These are phyloP conservation scores for Antechinus flavipes DNA, from an alignment of 2,113 vertebrate species.

Conservation along the genomic window DNA sequence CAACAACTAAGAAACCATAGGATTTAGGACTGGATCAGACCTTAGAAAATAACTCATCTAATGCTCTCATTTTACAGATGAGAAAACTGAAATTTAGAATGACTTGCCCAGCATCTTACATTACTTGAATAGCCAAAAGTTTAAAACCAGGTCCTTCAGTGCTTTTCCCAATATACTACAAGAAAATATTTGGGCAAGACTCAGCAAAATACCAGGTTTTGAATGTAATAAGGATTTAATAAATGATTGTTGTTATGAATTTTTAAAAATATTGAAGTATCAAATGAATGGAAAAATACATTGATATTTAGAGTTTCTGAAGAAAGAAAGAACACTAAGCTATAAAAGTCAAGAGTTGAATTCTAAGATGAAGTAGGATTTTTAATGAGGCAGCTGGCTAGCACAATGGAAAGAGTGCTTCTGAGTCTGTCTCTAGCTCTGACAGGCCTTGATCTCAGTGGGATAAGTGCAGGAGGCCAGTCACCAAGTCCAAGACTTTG, in stretches of 20 bases:
- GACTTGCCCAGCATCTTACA: neutral
- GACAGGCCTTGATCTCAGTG: no score
- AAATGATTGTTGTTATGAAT: neutral
- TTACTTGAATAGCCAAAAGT: neutral
- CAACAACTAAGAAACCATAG: neutral
- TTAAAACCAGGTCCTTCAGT: neutral
- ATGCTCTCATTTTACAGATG: neutral
- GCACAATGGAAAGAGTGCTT: neutral
- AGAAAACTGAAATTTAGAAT: neutral
- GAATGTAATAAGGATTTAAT: neutral
- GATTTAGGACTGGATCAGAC: neutral
- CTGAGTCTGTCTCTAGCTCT: no score
- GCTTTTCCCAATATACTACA: neutral
- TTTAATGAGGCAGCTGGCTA: neutral
- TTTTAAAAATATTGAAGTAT: neutral
- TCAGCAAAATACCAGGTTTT: neutral
- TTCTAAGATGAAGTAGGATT: neutral
- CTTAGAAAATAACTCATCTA: neutral
- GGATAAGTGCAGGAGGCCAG: no score
- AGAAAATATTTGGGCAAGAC: neutral
- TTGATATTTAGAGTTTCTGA: neutral
- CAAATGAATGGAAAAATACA: neutral
- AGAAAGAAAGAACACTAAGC: neutral
- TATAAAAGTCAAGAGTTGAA: neutral
- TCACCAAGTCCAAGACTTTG: no score